Evolutionary conservation across 1,140 invertebrate genomes (phyloP).

Genomic region (Cepaea nemoralis): DNA sequence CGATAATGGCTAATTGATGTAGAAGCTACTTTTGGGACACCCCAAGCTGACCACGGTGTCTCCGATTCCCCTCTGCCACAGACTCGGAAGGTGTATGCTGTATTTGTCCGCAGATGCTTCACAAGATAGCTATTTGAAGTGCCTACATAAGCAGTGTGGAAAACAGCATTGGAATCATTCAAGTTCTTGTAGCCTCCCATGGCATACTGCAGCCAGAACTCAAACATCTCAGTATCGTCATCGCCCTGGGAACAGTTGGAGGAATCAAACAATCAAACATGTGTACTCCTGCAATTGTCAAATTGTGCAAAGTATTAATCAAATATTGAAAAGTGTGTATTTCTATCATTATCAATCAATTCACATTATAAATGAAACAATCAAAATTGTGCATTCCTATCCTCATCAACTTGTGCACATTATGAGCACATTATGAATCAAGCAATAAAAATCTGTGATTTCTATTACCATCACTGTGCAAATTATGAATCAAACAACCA

Average conservation of each 20-base stretch:
- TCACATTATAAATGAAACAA: no score
- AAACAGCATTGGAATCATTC: slow-evolving; percentile 52
- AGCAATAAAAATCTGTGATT: no score
- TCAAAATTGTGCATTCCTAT: no score
- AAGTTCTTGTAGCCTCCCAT: slow-evolving; percentile 50
- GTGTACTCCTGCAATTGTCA: no score
- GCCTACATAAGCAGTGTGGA: slow-evolving; percentile 62
- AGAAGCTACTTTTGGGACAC: slow-evolving; percentile 56
- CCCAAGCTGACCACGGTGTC: slow-evolving; percentile 62
- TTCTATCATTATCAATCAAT: no score
- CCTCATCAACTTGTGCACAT: no score
- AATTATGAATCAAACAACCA: no score
- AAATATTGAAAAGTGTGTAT: no score
- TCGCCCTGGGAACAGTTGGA: slow-evolving; percentile 53
- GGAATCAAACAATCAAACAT: no score
- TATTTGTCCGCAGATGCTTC: slow-evolving; percentile 58
- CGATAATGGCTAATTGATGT: slow-evolving; percentile 65
- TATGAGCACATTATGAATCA: no score
- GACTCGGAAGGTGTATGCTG: slow-evolving; percentile 64
- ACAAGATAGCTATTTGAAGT: slow-evolving; percentile 55
- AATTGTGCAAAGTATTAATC: no score
- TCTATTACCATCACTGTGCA: no score
- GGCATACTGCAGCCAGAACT: slow-evolving; percentile 65
- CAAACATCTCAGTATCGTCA: slow-evolving; percentile 60
- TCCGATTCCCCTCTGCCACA: slow-evolving; percentile 55